Evolutionary conservation across 2,797 vertebrate genomes (phyloP), one percentile per base, ranked within the genome.

Genomic region (Spizella passerina): DNA sequence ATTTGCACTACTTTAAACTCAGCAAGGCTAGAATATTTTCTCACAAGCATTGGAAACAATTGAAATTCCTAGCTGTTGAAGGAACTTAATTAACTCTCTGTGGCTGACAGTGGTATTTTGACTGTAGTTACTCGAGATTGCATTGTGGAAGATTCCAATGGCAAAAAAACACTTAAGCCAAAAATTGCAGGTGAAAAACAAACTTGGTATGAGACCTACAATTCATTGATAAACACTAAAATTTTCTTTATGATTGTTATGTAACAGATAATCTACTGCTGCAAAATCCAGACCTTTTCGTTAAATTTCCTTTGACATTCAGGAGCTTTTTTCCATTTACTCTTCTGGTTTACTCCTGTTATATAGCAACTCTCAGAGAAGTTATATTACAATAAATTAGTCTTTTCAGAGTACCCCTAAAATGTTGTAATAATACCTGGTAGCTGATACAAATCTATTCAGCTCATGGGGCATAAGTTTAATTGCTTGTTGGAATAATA

Each of bases 121-220:
- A 30, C 34, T 41, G 29, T 5, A 24, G 41, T 47, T 29, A 56
- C 19, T 49, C 0, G 0, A 72, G 34, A 34, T 30, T 0, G 0
- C 14, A 4, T 10, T 34, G 34, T 34, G 50, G 20, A 64, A 56
- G 34, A 34, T 41, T 49, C 14, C 30, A 63, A 24, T 23, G 32
- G 41, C 39, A 24, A 72, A 64, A 55, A 49, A 47, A 17, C 12
- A 21, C 9, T 22, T 27, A 38, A 30, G 26, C 10, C 20, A 56
- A 41, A 64, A 64, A 21, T 14, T 41, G 5, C 30, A 81, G 46
- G 21, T 34, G 79, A 61, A 61, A 84, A 91, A 26, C n/a, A 34
- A 94, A 61, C 16, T 63, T 36, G 36, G 12, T 39, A 53, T 91
- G 64, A 79, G 64, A 63, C 10, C 18, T 64, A 55, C 32, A 64